Evolutionary conservation across 2,113 vertebrate species (phyloP).

Genomic region (Gorsachius goisagi): DNA sequence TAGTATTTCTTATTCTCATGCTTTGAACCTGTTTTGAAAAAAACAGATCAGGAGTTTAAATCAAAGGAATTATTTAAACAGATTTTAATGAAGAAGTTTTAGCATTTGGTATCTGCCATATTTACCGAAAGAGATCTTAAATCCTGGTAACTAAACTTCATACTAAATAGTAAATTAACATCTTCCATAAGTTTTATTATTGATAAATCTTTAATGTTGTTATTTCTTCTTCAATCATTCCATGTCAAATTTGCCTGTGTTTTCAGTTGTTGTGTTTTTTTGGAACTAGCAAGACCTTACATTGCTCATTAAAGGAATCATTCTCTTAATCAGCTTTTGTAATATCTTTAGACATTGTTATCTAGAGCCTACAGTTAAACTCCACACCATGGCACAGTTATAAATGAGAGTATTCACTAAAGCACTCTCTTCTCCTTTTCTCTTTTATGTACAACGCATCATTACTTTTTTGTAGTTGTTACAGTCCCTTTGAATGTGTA

Average conservation of each 20-base stretch:
- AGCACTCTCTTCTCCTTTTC: not conserved
- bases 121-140: not conserved
- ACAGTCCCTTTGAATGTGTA: not conserved
- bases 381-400: not conserved
- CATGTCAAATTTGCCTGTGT: not conserved
- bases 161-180: not conserved
- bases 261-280: not conserved
- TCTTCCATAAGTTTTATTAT: not conserved
- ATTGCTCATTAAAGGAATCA: not conserved
- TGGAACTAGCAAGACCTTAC: not conserved
- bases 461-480: not conserved
- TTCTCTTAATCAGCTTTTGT: not conserved
- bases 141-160: not conserved
- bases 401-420: not conserved
- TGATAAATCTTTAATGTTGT: not conserved
- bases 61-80: not conserved
- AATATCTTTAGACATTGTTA: not conserved
- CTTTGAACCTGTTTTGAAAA: not conserved
- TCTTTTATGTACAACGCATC: rapidly evolving
- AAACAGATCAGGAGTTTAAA: not conserved
- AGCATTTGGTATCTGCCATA: not conserved
- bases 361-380: not conserved
- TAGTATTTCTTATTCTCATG: not conserved
- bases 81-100: not conserved
- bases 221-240: not conserved